Percentiles rank a stretch among this genome's conserved stretches.
Evolutionary conservation across 2,113 vertebrate species (phyloP).

Genomic region (Mola mola): DNA sequence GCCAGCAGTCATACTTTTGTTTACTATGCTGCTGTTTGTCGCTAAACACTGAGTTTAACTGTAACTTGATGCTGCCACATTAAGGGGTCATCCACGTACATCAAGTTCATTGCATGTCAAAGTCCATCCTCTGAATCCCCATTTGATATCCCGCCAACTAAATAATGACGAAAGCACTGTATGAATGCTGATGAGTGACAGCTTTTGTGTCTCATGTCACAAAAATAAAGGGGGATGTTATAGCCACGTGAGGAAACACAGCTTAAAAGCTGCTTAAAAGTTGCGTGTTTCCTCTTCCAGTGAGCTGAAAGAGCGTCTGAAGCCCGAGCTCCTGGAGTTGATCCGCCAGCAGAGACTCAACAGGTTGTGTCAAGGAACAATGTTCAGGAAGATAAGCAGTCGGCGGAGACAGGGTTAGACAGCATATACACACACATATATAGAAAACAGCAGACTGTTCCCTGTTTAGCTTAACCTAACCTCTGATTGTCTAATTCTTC

Average conservation of each 20-base stretch:
- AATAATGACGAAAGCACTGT: not conserved
- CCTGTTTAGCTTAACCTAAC: not conserved
- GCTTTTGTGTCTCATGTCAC: no score
- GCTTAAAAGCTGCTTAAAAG: no score
- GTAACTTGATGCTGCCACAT: not conserved
- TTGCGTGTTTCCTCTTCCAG: no score
- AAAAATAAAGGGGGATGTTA: no score
- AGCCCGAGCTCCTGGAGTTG: constrained; percentile 91
- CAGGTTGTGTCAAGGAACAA: constrained; percentile 91
- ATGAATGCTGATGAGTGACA: not conserved
- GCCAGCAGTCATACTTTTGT: constrained; percentile 3
- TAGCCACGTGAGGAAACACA: no score
- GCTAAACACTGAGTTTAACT: constrained; percentile 22
- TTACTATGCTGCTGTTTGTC: constrained; percentile 19
- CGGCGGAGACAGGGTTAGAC: constrained; percentile 90
- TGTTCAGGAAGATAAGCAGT: constrained; percentile 96
- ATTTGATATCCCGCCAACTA: not conserved
- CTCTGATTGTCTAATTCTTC: not conserved
- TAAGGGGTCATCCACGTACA: not conserved
- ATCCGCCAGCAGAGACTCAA: constrained; percentile 95
- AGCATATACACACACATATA: no score
- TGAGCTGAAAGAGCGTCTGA: constrained; percentile 91
- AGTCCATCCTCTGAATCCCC: no score
- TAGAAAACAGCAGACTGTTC: not conserved
- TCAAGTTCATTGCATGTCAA: not conserved